Base-by-base conservation (phyloP, 2,888 invertebrate genomes). In the Cataglyphis cursor region DNA sequence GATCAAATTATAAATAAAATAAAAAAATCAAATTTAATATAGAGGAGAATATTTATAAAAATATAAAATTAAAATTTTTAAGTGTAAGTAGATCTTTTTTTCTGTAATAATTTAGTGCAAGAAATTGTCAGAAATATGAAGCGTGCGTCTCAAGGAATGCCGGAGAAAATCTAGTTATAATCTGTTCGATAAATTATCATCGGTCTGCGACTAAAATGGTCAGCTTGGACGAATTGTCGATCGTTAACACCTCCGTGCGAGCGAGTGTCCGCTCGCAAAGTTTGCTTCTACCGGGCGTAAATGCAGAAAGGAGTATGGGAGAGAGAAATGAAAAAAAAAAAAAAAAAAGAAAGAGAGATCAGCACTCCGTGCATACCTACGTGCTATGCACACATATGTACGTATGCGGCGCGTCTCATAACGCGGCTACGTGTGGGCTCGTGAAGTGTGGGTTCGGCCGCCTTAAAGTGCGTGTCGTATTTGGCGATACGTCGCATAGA, bases 201-300 rank as follows among this genome's bases (percentile, higher is more conserved):
- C 70, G 83, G 85, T 81, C 84, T 89, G 84, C 84, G 89, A 93
- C 92, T 88, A 93, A 94, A 93, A 93, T 92, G 93, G 93, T 90
- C 89, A 92, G 86, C 90, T 85, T 88, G 88, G 87, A 89, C 92
- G 93, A 92, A 94, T 94, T 92, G 91, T 87, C 92, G 92, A 92
- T 93, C 92, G 91, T 94, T 93, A 92, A 94, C 94, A 94, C 93
- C 93, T 94, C 92, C 92, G 88, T 91, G 90, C 89, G 82, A 87
- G 87, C 83, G 89, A 90, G 92, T 91, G 93, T 93, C 92, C 90
- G 92, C 92, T 92, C 93, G 91, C 81, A 88, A 44, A 44, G 89
- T 87, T 88, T 85, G 88, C 86, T 92, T 90, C 89, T 80, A 48
- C 86, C 86, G 88, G 84, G 81, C 64, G 84, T 88, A 83, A 89